These are phyloP conservation scores for Caenorhabditis sp. DNA, from an alignment of 2,888 invertebrate genomes.

Conservation along the genomic window DNA sequence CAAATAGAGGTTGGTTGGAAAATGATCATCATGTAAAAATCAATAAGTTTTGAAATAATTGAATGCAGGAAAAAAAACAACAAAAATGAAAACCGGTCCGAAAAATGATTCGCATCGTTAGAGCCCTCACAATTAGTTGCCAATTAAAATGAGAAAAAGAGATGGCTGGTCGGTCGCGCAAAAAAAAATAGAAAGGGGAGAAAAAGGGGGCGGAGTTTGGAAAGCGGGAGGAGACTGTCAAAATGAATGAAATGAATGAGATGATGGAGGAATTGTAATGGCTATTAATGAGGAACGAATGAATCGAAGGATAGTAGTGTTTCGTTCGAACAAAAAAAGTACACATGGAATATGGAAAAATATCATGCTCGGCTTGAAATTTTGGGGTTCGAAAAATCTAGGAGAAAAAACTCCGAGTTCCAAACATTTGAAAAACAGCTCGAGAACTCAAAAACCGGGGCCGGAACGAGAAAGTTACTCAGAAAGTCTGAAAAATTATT, in stretches of 20 bases:
- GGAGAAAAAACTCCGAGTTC: no score
- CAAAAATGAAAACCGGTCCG: background rate
- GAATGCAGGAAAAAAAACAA: background rate
- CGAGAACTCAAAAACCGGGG: no score
- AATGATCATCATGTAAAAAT: background rate
- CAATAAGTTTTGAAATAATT: background rate
- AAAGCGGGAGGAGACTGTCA: constrained; percentile 7
- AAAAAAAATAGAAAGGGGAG: background rate
- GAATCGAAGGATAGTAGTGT: constrained; percentile 14
- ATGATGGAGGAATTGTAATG: constrained; percentile 11
- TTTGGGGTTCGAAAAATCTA: no score
- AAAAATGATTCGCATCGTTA: constrained; percentile 4
- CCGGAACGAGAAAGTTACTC: no score
- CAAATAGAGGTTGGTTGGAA: background rate
- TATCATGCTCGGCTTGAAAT: no score
- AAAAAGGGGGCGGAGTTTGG: background rate
- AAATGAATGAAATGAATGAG: constrained; percentile 3
- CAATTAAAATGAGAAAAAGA: constrained; percentile 9
- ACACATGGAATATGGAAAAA: no score
- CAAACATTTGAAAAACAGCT: no score
- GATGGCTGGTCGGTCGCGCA: background rate
- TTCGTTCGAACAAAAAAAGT: background rate
- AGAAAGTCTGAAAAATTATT: no score
- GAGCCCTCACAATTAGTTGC: constrained; percentile 4
- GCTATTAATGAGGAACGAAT: constrained; percentile 42